Conservation (phyloP, 2,888 invertebrate genomes). For the Oxycera nigricornis region DNA sequence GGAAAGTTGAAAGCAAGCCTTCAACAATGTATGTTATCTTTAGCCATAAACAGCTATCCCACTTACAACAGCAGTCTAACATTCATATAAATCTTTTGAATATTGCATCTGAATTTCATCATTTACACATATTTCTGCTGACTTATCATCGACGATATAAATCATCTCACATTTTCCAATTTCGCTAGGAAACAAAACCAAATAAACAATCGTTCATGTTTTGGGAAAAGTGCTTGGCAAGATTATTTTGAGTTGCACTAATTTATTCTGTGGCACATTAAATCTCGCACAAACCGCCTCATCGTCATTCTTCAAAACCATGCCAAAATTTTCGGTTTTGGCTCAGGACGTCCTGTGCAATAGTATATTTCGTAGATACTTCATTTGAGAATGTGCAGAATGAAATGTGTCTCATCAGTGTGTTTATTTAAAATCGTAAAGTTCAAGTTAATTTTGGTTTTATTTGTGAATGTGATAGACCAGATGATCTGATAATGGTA, state of each 20-base stretch:
- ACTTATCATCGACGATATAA: no score
- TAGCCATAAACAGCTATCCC: no score
- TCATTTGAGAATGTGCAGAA: neutral
- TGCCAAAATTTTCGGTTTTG: neutral
- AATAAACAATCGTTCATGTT: neutral
- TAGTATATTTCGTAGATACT: neutral
- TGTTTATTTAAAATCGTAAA: constrained; percentile 9
- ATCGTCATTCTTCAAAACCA: neutral
- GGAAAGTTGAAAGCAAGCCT: no score
- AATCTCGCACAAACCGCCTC: neutral
- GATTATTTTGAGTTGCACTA: constrained; percentile 4
- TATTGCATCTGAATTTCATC: no score
- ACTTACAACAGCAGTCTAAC: no score
- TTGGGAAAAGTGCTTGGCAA: neutral
- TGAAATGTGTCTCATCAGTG: neutral
- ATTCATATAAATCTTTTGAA: no score
- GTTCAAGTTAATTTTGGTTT: constrained; percentile 13
- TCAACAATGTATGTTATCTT: no score
- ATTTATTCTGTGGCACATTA: constrained; percentile 25
- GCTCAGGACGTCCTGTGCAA: neutral
- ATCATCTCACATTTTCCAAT: no score
- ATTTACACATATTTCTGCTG: no score
- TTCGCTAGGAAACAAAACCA: neutral
- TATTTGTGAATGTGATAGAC: neutral
- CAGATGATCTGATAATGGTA: neutral